Base-by-base conservation (phyloP, 2,888 invertebrate species). In the Euplexia lucipara region DNA sequence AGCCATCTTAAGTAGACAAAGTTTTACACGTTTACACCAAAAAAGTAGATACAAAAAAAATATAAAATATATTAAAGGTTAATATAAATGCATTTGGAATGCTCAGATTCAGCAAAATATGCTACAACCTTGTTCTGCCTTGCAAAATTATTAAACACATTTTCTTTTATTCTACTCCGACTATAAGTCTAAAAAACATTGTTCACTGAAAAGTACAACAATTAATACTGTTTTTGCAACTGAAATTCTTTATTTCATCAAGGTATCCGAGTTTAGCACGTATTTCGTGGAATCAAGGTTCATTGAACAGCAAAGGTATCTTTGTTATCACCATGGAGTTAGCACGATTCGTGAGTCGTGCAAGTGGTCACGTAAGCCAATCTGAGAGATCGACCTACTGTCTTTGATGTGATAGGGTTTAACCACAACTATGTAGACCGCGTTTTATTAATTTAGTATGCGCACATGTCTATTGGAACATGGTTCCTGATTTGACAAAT, bases 321-420 rank as follows among this genome's bases (percentile, higher is more conserved):
- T 56, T 74, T 61, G 60, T 75, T 48, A 56, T 63, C 57, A 64
- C 62, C 22, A 51, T 26, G 37, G 41, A 48, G 6, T 26, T 49
- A 49, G 51, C 78, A 78, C 76, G 75, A 78, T 32, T 69, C 57
- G 37, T 57, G 53, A 65, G 59, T 64, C 82, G 78, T 83, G 83
- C 68, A 16, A 48, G 53, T 20, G 59, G 82, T 83, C 83, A 83
- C 83, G 82, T 82, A 80, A 71, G 78, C 79, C 51, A 51, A 20
- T 49, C n/a, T 32, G 35, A 66, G 35, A 66, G 42, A 71, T 71
- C 34, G 59, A 49, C 70, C 54, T 54, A 54, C 41, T 48, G 70
- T 57, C 45, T 59, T 45, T 42, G 44, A 26, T 45, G 34, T 48
- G 16, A 60, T 70, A 52, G 44, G 45, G 42, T 47, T 39, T 48